These are phyloP conservation scores for Hyperoplus lanceolatus DNA, from an alignment of 2,797 vertebrate genomes.

Conservation along the genomic window DNA sequence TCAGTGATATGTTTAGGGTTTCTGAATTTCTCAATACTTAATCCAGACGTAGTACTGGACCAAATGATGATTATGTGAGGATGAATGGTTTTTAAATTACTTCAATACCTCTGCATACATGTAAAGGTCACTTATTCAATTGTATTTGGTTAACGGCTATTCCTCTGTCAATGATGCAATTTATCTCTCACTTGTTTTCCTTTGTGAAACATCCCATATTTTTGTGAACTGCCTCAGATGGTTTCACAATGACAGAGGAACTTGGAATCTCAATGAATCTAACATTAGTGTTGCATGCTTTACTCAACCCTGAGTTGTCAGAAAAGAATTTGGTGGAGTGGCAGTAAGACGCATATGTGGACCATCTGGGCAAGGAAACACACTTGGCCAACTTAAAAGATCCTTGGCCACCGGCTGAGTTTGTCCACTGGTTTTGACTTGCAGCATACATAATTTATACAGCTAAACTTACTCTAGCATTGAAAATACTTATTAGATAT, in stretches of 20 bases:
- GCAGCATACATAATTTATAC: slow-evolving; percentile 64
- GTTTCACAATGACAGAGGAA: slow-evolving; percentile 47
- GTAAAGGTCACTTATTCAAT: slow-evolving; percentile 16
- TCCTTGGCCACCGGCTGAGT: slow-evolving; percentile 69
- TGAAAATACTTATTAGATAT: slow-evolving; percentile 57
- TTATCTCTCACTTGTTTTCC: slow-evolving; percentile 30
- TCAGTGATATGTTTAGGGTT: slow-evolving; percentile 27
- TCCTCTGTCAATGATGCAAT: slow-evolving; percentile 32
- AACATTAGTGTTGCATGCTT: slow-evolving; percentile 53
- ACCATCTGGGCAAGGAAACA: slow-evolving; percentile 83
- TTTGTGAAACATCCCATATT: slow-evolving; percentile 45
- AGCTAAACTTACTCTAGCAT: slow-evolving; percentile 44
- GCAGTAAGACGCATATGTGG: slow-evolving; percentile 78
- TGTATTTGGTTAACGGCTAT: slow-evolving; percentile 35
- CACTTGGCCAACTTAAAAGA: slow-evolving; percentile 77
- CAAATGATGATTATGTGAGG: slow-evolving; percentile 41
- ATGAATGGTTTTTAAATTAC: slow-evolving; percentile 53
- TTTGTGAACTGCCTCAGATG: slow-evolving; percentile 58
- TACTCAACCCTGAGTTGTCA: slow-evolving; percentile 78
- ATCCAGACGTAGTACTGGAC: slow-evolving; percentile 10
- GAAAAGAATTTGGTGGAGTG: slow-evolving; percentile 72
- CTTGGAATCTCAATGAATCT: slow-evolving; percentile 41
- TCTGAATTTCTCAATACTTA: slow-evolving; percentile 33
- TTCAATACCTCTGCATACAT: slow-evolving; percentile 34
- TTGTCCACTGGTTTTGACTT: slow-evolving; percentile 68